Evolutionary conservation across 2,797 vertebrate species (phyloP), one percentile per base, ranked within the genome.

Genomic region (Alfaro cultratus): DNA sequence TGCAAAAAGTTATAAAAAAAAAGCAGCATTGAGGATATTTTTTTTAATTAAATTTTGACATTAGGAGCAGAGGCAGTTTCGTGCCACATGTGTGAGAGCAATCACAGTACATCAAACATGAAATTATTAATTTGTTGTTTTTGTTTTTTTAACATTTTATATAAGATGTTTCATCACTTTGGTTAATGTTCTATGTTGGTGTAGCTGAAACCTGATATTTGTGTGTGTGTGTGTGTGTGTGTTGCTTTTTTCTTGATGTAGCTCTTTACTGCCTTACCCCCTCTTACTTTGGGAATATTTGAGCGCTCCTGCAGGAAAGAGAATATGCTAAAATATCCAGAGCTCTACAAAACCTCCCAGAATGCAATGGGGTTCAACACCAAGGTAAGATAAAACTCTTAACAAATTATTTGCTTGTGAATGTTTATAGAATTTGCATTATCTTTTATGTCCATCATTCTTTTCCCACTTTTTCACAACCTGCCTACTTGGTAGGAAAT

Each of bases 321-420:
- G 88, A 99, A 99, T 85, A 99, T 99, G 98, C 91, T 99, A 84
- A 99, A 99, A 85, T 99, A 99, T 75, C 98, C 98, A 4, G 98
- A 99, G 86, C 94, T 99, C 79, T 99, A 99, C 94, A 99, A 99
- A 95, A 97, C 97, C 0, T 99, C 98, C 77, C 98, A 99, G 95
- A 99, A 98, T 78, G 98, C 98, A 43, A 96, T 98, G 96, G 97
- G 98, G 85, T 99, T 99, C 85, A 99, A 96, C 83, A 96, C 95
- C 57, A 96, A 96, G 95, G 96, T 96, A 95, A 83, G 43, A 46
- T 43, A 46, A 46, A 72, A 72, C 11, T 45, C 68, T n/a, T n/a
- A n/a, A n/a, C n/a, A 5, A 45, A 13, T 45, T 41, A 71, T 45
- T 43, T 71, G 39, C 41, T 39, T 68, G 21, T 68, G 36, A 68